Conservation (phyloP, 2,888 invertebrate genomes). For the Aporophyla lueneburgensis region DNA sequence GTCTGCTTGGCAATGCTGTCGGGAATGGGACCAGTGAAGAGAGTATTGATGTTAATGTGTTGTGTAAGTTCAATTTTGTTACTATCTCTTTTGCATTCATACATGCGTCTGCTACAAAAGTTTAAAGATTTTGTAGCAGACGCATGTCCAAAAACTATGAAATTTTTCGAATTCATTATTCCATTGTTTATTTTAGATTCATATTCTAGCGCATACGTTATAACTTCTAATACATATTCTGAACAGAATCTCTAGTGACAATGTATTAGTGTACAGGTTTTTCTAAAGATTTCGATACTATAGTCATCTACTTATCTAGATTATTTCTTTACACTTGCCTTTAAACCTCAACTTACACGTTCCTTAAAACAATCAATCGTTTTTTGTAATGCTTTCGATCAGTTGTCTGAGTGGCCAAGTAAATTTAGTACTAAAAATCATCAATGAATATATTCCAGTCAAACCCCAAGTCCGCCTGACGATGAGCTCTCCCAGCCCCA, state of each 20-base stretch:
- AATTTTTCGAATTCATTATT: not conserved
- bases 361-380: not conserved
- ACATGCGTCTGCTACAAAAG: not conserved
- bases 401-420: not conserved
- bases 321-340: not conserved
- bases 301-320: too few relatives aligned
- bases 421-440: not conserved
- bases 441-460: constrained; percentile 88
- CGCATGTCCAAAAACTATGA: not conserved
- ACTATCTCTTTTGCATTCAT: too few relatives aligned
- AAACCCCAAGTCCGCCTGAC: constrained; percentile 94
- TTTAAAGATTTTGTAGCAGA: not conserved
- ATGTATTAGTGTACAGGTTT: too few relatives aligned
- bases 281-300: too few relatives aligned
- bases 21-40: constrained; percentile 94
- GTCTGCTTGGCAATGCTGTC: constrained; percentile 95
- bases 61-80: constrained; percentile 92
- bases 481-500: constrained; percentile 94
- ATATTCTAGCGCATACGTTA: not conserved
- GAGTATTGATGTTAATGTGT: constrained; percentile 94
- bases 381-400: too few relatives aligned
- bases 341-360: not conserved
- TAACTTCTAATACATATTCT: too few relatives aligned
- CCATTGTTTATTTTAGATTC: not conserved
- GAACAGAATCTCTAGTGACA: too few relatives aligned